Evolutionary conservation across 1,140 invertebrate genomes (phyloP), one percentile per base, ranked within the genome.

Genomic region (Drosophila asahinai): DNA sequence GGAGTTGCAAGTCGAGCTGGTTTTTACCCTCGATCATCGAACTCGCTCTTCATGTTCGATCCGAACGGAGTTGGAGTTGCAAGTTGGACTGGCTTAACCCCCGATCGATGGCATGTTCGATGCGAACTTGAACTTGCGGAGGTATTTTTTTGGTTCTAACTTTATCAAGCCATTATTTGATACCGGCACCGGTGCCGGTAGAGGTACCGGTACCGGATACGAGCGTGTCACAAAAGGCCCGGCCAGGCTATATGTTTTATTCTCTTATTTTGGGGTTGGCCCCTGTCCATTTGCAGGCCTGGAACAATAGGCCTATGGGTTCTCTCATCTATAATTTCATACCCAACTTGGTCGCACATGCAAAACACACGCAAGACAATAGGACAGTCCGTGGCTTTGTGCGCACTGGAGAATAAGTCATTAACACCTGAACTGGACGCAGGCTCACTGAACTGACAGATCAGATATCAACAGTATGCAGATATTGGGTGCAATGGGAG

Each of bases 361-460:
- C 81, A 79, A 87, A 86, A 74, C 49, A 75, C n/a, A 71, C 4
- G 52, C 40, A 38, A 43, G 36, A 57, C 61, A 61, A 76, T 76
- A 27, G 17, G 22, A 67, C 52, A 61, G 77, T 47, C 38, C 54
- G n/a, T 30, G 30, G 47, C 59, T 65, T 36, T 59, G 61, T 48
- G 36, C 33, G 72, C 33, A 42, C 38, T 65, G 60, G 25, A 67
- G 77, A 84, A 81, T 67, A 73, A 90, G 84, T 84, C 84, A 90
- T 89, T 89, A 84, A 77, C 83, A 87, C 86, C 86, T 89, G 83
- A 87, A 77, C 82, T 86, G 78, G 59, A 49, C 70, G 52, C 54
- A 71, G 77, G 19, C 76, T 77, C 83, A 89, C 36, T 89, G 83
- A 83, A 64, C 71, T 64, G 77, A 80, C 63, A 77, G 83, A 86